Conservation (phyloP, 2,888 invertebrate genomes). For the Sialis lutaria region DNA sequence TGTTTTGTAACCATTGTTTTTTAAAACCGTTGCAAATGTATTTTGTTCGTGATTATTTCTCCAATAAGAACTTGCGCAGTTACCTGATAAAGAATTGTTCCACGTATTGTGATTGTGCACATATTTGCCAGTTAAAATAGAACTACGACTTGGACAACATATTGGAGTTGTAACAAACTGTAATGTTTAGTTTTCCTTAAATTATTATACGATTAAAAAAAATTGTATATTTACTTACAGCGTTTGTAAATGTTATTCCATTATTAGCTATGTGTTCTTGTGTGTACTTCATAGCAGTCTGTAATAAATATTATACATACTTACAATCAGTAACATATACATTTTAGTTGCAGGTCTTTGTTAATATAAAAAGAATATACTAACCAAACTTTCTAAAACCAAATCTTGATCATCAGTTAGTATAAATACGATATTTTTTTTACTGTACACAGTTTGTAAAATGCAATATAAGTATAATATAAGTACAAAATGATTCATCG, state of each 20-base stretch:
- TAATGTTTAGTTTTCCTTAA: conserved; percentile 12
- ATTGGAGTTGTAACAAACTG: conserved; percentile 74
- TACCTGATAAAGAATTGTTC: conserved; percentile 65
- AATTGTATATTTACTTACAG: conserved; percentile 35
- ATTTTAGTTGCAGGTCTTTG: neutral
- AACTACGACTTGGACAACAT: conserved; percentile 82
- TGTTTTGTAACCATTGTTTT: conserved; percentile 50
- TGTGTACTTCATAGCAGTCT: conserved; percentile 52
- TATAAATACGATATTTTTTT: conserved; percentile 53
- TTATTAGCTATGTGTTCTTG: conserved; percentile 37
- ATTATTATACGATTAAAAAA: neutral
- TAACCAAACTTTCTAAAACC: conserved; percentile 59
- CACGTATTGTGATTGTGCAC: conserved; percentile 62
- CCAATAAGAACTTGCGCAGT: conserved; percentile 59
- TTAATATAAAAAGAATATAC: conserved; percentile 15
- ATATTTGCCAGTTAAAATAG: conserved; percentile 68
- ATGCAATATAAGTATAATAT: no score
- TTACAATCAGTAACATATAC: conserved; percentile 9
- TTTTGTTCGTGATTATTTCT: conserved; percentile 38
- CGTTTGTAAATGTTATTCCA: conserved; percentile 55
- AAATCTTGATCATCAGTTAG: conserved; percentile 78
- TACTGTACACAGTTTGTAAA: no score
- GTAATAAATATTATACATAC: conserved; percentile 19
- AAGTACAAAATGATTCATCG: no score
- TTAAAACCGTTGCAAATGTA: conserved; percentile 51